Conservation (phyloP, 2,113 vertebrate genomes). For the Antechinus stuartii region DNA sequence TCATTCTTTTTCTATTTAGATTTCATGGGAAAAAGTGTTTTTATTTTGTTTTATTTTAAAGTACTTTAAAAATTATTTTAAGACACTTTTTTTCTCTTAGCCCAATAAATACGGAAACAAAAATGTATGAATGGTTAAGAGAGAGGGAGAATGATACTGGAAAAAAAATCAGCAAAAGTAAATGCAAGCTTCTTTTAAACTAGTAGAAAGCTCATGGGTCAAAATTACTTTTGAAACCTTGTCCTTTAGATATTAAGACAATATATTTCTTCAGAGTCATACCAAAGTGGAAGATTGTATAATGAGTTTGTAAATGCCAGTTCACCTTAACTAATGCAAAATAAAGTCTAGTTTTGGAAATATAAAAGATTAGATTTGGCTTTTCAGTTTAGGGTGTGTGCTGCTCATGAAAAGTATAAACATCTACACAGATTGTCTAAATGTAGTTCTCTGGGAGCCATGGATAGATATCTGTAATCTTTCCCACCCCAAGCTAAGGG, state of each 20-base stretch:
- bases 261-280: not conserved
- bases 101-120: not conserved
- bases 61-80: not conserved
- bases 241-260: not conserved
- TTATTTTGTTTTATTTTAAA: constrained; percentile 5
- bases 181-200: not conserved
- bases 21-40: constrained; percentile 32
- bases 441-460: not conserved
- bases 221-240: not conserved
- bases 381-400: not conserved
- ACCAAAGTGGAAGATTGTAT: not conserved
- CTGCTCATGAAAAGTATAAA: not conserved
- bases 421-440: not conserved
- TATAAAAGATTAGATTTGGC: not conserved
- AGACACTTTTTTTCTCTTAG: constrained; percentile 24
- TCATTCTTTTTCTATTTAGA: constrained; percentile 27
- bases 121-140: not conserved
- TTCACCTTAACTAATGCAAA: not conserved
- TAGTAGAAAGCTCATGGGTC: not conserved
- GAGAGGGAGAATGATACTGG: not conserved
- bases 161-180: not conserved
- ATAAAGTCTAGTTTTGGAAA: not conserved
- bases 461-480: not conserved
- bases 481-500: not conserved
- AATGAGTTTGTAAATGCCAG: not conserved